Evolutionary conservation across 2,888 invertebrate genomes (phyloP).

Genomic region (Tachina fera): DNA sequence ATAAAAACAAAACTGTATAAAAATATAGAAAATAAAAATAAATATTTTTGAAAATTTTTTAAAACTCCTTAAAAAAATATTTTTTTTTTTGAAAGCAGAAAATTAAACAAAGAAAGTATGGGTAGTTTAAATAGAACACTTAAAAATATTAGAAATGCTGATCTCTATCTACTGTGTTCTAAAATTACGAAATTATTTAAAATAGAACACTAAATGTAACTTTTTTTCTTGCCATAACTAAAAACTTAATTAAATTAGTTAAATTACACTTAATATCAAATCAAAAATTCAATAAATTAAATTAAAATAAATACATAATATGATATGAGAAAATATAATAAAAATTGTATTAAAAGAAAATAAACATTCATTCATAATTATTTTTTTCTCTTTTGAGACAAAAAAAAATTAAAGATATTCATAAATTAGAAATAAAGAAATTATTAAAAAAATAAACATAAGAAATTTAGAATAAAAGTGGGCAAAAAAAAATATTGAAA

Average conservation of each 20-base stretch:
- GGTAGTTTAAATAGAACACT: constrained; percentile 29
- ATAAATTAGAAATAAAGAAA: constrained; percentile 19
- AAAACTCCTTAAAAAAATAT: constrained; percentile 28
- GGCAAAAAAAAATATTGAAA: background rate
- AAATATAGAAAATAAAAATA: constrained; percentile 37
- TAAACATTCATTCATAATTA: no score
- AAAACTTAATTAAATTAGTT: constrained; percentile 29
- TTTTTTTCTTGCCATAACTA: background rate
- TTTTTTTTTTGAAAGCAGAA: background rate
- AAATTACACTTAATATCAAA: constrained; percentile 39
- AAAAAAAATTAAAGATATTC: constrained; percentile 31
- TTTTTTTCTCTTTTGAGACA: constrained; percentile 81
- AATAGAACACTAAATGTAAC: constrained; percentile 23
- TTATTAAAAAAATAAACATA: constrained; percentile 23
- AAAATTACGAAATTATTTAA: constrained; percentile 72
- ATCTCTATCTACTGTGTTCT: constrained; percentile 81
- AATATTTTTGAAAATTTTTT: constrained; percentile 61
- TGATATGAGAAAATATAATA: constrained; percentile 44
- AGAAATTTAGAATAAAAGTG: constrained; percentile 12
- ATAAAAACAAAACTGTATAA: background rate
- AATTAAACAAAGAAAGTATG: constrained; percentile 20
- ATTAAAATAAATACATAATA: constrained; percentile 38
- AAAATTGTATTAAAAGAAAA: constrained; percentile 28
- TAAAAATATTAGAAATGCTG: constrained; percentile 73
- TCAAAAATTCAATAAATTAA: constrained; percentile 57